phyloP scores from a whole-genome alignment of 2,113 vertebrate genomes.

The Accipiter virgatus region DNA sequence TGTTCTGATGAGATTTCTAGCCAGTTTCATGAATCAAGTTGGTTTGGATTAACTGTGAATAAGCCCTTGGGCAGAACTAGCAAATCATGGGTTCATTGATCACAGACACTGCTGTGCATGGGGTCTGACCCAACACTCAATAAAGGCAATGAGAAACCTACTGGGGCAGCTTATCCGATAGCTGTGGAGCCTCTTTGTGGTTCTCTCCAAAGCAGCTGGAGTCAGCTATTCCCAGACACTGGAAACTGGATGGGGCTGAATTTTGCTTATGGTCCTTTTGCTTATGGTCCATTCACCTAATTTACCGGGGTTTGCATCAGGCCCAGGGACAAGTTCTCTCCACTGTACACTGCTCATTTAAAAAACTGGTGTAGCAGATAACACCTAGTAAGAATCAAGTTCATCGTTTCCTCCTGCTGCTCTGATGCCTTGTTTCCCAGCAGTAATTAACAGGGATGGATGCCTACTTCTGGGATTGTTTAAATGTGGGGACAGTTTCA shows the following conservation, averaged over 20 bases:
- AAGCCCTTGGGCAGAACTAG: background rate
- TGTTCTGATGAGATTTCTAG: slow-evolving; percentile 38
- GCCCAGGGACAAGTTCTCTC: background rate
- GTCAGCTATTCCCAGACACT: background rate
- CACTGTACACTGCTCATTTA: background rate
- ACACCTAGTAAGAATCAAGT: background rate
- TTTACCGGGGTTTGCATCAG: background rate
- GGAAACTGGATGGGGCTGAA: background rate
- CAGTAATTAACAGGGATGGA: background rate
- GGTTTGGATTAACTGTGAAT: slow-evolving; percentile 24
- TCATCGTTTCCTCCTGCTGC: background rate
- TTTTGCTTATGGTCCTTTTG: background rate
- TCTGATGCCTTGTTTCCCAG: background rate
- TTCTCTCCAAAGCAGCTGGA: background rate
- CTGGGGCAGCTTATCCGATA: background rate
- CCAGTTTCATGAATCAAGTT: slow-evolving; percentile 26
- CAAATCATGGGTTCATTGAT: slow-evolving; percentile 19
- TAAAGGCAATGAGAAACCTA: slow-evolving; percentile 5
- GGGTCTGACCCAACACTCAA: slow-evolving; percentile 1
- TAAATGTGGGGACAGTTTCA: background rate
- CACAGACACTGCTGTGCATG: background rate
- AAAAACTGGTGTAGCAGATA: background rate
- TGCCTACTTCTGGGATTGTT: background rate
- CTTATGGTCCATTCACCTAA: background rate
- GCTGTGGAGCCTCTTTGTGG: background rate